Percentiles rank a stretch among this genome's conserved stretches.
phyloP scores from a whole-genome alignment of 2,888 invertebrate genomes.

The Chymomyza fuscimana region DNA sequence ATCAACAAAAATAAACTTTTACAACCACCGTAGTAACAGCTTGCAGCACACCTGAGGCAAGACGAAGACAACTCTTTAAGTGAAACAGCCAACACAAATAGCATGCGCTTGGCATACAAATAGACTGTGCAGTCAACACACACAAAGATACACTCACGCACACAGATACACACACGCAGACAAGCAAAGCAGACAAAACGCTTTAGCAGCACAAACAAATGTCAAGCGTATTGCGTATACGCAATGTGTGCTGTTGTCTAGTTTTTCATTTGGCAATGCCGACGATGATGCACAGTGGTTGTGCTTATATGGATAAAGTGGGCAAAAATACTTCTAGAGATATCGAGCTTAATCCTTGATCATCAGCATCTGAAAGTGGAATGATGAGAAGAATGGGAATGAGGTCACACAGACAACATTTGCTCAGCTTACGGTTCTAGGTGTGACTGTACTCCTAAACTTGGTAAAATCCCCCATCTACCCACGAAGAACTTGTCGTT shows the following conservation, averaged over 20 bases:
- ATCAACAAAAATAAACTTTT: constrained; percentile 9
- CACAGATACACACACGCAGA: constrained; percentile 10
- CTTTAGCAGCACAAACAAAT: constrained; percentile 55
- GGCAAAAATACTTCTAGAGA: too few relatives aligned
- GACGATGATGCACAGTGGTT: neutral
- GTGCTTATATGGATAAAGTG: too few relatives aligned
- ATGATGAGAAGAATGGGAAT: too few relatives aligned
- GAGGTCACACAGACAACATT: too few relatives aligned
- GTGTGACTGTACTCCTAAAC: too few relatives aligned
- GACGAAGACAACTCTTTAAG: constrained; percentile 58
- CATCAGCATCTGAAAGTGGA: too few relatives aligned
- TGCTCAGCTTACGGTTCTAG: too few relatives aligned
- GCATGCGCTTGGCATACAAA: constrained; percentile 47
- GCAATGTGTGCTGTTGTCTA: constrained; percentile 56
- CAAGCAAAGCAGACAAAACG: constrained; percentile 13
- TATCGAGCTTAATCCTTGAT: too few relatives aligned
- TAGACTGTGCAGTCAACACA: constrained; percentile 15
- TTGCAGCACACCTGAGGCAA: constrained; percentile 41
- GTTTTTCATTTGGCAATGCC: constrained; percentile 31
- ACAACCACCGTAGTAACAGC: constrained; percentile 4
- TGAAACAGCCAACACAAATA: constrained; percentile 71
- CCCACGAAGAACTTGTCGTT: too few relatives aligned
- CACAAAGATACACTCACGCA: constrained; percentile 1
- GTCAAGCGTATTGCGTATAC: constrained; percentile 63
- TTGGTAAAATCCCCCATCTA: too few relatives aligned